Conservation (phyloP, 2,888 invertebrate genomes). For the Sinotaia quadrata region DNA sequence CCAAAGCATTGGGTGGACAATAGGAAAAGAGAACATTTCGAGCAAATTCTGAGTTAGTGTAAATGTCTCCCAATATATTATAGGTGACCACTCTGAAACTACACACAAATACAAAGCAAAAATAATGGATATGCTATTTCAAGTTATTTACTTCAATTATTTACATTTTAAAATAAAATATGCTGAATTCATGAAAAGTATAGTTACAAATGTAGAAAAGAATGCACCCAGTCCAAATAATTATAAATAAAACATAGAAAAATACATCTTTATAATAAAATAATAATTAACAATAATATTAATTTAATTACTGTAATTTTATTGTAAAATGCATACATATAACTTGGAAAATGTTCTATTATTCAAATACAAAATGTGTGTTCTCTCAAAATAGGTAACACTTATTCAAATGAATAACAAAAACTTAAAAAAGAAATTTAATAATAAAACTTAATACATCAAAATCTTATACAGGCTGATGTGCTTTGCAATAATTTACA, state of each 20-base stretch:
- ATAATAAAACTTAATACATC: too few species aligned
- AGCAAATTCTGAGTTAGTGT: slow-evolving; percentile 87
- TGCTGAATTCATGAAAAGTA: not conserved
- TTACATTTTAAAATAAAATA: not conserved
- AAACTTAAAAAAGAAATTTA: too few species aligned
- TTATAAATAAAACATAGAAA: not conserved
- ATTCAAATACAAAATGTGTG: too few species aligned
- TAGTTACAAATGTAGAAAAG: not conserved
- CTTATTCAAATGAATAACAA: too few species aligned
- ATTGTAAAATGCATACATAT: too few species aligned
- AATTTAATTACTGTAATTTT: not conserved
- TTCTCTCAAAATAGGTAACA: too few species aligned
- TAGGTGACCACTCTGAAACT: slow-evolving; percentile 86
- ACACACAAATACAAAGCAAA: slow-evolving; percentile 39
- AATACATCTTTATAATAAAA: not conserved
- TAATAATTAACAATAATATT: not conserved
- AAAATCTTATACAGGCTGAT: too few species aligned
- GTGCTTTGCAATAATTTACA: too few species aligned
- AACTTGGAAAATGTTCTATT: too few species aligned
- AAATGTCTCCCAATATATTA: slow-evolving; percentile 92
- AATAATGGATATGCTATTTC: not conserved
- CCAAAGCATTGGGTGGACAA: slow-evolving; percentile 86
- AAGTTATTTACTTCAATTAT: too few species aligned
- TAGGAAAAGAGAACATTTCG: slow-evolving; percentile 84
- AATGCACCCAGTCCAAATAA: not conserved